Evolutionary conservation across 1,140 invertebrate species (phyloP), one percentile per base, ranked within the genome.

Genomic region (Drosophila bifasciata): DNA sequence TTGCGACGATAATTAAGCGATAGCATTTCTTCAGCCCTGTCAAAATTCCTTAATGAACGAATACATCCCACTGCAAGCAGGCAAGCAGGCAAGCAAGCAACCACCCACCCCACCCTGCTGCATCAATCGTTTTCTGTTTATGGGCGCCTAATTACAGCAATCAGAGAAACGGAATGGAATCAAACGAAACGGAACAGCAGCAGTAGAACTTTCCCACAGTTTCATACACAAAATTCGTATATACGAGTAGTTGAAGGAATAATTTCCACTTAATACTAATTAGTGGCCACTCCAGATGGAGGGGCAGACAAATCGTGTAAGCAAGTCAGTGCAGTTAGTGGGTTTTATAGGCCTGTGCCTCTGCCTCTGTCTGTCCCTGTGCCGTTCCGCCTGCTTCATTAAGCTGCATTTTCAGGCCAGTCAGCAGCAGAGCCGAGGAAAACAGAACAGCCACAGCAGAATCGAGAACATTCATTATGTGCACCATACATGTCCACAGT

Each of bases 241-340:
- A n/a, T n/a, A n/a, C n/a, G n/a, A n/a, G 76, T 71, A 76, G 48
- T 81, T 64, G 74, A 85, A 74, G 72, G 86, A 85, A 85, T 85
- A 86, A 81, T 85, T 85, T 85, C 77, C 81, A 85, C 81, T 85
- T 85, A 86, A 86, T 86, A 81, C 81, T 85, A 85, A 85, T 85
- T 85, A 85, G 81, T 70, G 77, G 45, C 15, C 50, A 62, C 49
- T 73, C 60, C 73, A 79, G 41, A 67, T 69, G 62, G 19, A 45
- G 36, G 51, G 44, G 52, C 60, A 19, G 55, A 48, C 59, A 79
- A 85, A 68, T 85, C 80, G 76, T 64, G 67, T 67, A 75, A 78
- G 79, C 67, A 78, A 85, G 73, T 88, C 81, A 76, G 77, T 86
- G 81, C 83, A 86, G 69, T 71, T 88, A 75, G 83, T 86, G 77